These are phyloP conservation scores for Callosobruchus maculatus DNA, from an alignment of 2,888 invertebrate genomes.

Conservation along the genomic window DNA sequence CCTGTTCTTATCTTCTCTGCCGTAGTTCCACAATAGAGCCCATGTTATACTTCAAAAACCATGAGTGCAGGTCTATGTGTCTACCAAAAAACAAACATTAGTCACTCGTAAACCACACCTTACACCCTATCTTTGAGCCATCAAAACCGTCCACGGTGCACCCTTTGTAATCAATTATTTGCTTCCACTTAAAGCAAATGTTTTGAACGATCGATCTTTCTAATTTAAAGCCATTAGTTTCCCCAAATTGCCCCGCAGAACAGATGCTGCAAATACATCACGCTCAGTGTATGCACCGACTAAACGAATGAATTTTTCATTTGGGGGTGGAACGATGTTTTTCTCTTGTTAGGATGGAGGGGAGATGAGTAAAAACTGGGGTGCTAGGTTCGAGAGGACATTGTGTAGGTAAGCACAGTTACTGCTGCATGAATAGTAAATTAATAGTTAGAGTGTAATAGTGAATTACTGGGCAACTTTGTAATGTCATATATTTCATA, in stretches of 20 bases:
- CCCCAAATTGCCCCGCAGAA: constrained; percentile 18
- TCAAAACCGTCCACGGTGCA: background rate
- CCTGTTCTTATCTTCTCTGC: no score
- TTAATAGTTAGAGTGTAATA: no score
- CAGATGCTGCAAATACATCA: constrained; percentile 30
- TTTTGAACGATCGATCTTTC: constrained; percentile 21
- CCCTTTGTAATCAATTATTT: background rate
- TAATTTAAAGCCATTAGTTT: constrained; percentile 26
- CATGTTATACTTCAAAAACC: no score
- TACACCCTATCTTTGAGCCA: background rate
- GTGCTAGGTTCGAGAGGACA: background rate
- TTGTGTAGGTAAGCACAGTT: background rate
- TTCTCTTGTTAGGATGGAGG: background rate
- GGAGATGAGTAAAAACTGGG: constrained; percentile 12
- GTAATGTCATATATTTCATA: no score
- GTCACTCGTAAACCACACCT: background rate
- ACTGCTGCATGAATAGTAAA: no score
- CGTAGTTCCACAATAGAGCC: no score
- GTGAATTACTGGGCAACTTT: no score
- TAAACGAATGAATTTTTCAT: constrained; percentile 27
- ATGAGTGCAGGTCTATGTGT: background rate
- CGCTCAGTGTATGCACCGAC: constrained; percentile 1
- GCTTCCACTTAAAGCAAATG: constrained; percentile 16
- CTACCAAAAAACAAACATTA: background rate
- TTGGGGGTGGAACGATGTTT: constrained; percentile 16